phyloP scores from a whole-genome alignment of 1,140 invertebrate species.

The Cepaea nemoralis region DNA sequence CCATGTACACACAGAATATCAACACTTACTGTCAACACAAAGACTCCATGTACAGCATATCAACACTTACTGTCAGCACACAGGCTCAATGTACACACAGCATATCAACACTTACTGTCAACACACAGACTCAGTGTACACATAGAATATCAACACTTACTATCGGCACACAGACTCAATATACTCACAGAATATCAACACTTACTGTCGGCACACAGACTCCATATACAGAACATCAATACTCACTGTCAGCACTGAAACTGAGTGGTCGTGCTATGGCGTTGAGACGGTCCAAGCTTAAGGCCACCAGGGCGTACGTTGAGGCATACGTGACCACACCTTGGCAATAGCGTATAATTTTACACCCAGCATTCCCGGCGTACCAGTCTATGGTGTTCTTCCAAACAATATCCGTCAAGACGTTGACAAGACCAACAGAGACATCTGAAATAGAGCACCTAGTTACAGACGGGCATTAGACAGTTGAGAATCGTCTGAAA shows the following conservation, averaged over 20 bases:
- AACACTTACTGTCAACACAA: too few relatives aligned
- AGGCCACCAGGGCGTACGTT: constrained; percentile 92
- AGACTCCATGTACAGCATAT: too few relatives aligned
- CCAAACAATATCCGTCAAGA: constrained; percentile 63
- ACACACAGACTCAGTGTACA: too few relatives aligned
- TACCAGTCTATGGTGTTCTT: constrained; percentile 63
- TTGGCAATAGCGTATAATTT: constrained; percentile 60
- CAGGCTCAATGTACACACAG: too few relatives aligned
- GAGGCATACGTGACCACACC: constrained; percentile 84
- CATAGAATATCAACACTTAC: neutral
- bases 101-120: too few relatives aligned
- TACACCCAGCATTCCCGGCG: constrained; percentile 59
- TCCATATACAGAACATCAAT: neutral
- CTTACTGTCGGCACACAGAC: neutral
- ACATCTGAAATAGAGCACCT: constrained; percentile 55
- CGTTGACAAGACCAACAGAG: constrained; percentile 59
- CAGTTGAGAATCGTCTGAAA: too few relatives aligned
- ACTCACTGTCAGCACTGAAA: constrained; percentile 57
- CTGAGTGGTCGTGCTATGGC: constrained; percentile 91
- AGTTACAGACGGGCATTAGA: too few relatives aligned
- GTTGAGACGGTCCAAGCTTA: constrained; percentile 94
- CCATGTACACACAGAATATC: too few relatives aligned
- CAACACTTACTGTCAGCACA: too few relatives aligned
- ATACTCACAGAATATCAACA: neutral
- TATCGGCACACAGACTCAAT: constrained; percentile 7